A percentile compares a stretch with the other conserved stretches of the same genome.
Evolutionary conservation across 2,113 vertebrate genomes (phyloP).

Genomic region (Dicerorhinus sumatrensis): DNA sequence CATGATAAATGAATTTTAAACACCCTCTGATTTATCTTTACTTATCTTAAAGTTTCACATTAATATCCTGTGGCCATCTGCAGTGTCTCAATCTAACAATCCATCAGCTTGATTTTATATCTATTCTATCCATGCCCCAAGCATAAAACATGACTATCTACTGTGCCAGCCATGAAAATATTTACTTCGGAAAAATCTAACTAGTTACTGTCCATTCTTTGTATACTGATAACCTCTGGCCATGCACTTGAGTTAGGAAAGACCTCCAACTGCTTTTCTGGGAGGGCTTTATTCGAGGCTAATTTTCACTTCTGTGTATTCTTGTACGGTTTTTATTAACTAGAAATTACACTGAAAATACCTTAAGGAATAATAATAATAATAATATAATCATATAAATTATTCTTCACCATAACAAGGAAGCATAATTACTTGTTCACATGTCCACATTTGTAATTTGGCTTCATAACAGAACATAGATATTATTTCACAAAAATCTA

Average conservation of each 20-base stretch:
- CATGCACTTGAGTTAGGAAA: not conserved
- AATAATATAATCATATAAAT: not conserved
- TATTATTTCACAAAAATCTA: slow-evolving; percentile 40
- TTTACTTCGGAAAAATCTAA: not conserved
- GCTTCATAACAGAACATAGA: slow-evolving; percentile 20
- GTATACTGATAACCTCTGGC: not conserved
- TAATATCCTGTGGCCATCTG: not conserved
- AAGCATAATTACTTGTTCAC: slow-evolving; percentile 41
- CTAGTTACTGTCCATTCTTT: not conserved
- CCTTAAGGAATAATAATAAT: slow-evolving; percentile 28
- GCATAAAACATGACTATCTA: not conserved
- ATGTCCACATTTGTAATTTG: slow-evolving; percentile 55
- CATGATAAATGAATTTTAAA: slow-evolving; percentile 25
- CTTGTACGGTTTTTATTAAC: slow-evolving; percentile 45
- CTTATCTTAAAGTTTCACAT: slow-evolving; percentile 22
- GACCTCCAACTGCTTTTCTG: not conserved
- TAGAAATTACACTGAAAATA: slow-evolving; percentile 59
- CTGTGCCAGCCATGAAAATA: not conserved
- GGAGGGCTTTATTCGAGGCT: not conserved
- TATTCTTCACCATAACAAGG: slow-evolving; percentile 1
- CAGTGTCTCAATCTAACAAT: not conserved
- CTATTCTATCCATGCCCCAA: not conserved
- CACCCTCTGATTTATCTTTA: not conserved
- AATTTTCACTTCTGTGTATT: slow-evolving; percentile 63
- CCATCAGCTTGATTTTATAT: not conserved